These are phyloP conservation scores for Oppia nitens DNA, from an alignment of 1,140 invertebrate genomes.

Conservation along the genomic window DNA sequence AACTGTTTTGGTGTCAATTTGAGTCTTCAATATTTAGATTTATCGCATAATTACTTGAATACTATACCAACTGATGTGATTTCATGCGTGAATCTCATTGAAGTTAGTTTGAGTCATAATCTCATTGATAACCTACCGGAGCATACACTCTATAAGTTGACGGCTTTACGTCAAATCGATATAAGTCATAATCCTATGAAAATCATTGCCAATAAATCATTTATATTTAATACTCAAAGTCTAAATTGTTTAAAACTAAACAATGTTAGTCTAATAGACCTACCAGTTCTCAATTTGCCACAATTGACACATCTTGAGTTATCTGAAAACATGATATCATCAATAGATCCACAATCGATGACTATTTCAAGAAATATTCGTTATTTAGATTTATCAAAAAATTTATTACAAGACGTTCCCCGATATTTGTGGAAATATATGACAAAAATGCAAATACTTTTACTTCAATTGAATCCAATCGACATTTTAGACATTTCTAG, in stretches of 20 bases:
- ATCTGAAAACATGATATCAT: constrained; percentile 16
- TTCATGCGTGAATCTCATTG: constrained; percentile 4
- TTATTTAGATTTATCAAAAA: constrained; percentile 19
- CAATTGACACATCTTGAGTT: constrained; percentile 16
- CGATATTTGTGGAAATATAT: constrained; percentile 19
- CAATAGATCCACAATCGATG: constrained; percentile 11
- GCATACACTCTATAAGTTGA: constrained; percentile 48
- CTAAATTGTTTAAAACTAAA: constrained; percentile 10
- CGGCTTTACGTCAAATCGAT: constrained; percentile 53
- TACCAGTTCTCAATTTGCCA: constrained; percentile 13
- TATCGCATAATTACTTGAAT: constrained; percentile 2
- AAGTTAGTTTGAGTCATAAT: constrained; percentile 33
- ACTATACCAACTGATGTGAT: constrained; percentile 1
- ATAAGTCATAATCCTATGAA: constrained; percentile 50
- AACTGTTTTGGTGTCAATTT: constrained; percentile 6
- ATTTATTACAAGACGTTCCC: constrained; percentile 20
- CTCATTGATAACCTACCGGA: constrained; percentile 48
- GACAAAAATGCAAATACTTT: constrained; percentile 9
- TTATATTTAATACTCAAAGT: constrained; percentile 8
- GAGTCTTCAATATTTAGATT: constrained; percentile 6
- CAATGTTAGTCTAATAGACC: constrained; percentile 7
- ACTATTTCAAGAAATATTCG: constrained; percentile 12
- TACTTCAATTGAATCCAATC: constrained; percentile 21
- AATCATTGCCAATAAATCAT: background rate
- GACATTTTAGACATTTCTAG: constrained; percentile 15